phyloP scores from a whole-genome alignment of 1,140 invertebrate species.

The Aphelenchoides fujianensis region DNA sequence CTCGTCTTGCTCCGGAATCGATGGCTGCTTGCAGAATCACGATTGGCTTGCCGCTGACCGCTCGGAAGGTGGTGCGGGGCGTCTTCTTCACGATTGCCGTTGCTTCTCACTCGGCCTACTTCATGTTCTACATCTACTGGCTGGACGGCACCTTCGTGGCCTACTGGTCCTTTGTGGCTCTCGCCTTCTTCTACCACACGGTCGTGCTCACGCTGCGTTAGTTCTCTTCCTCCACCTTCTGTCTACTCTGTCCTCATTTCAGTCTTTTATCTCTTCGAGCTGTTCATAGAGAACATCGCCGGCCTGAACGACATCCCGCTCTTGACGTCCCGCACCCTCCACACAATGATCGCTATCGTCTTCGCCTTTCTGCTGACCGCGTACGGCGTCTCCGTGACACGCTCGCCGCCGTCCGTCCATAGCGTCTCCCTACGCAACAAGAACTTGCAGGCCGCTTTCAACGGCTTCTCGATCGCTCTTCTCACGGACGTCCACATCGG shows the following conservation, averaged over 20 bases:
- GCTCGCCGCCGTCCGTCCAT: constrained; percentile 23
- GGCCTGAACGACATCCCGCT: constrained; percentile 24
- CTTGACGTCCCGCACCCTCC: constrained; percentile 29
- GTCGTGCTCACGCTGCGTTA: constrained; percentile 27
- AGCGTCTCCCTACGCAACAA: constrained; percentile 5
- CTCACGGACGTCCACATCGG: constrained; percentile 53
- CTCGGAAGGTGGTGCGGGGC: not conserved
- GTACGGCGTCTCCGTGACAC: constrained; percentile 27
- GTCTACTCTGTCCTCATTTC: no score
- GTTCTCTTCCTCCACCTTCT: no score
- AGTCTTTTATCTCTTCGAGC: constrained; percentile 23
- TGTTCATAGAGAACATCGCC: not conserved
- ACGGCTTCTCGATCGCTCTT: constrained; percentile 48
- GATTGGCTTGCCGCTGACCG: not conserved
- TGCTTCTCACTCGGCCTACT: constrained; percentile 36
- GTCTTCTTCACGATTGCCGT: constrained; percentile 6
- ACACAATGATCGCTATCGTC: constrained; percentile 28
- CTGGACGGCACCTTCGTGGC: constrained; percentile 28
- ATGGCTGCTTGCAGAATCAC: not conserved
- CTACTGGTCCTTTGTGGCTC: constrained; percentile 29
- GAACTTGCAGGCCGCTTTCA: constrained; percentile 28
- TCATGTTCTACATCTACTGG: constrained; percentile 36
- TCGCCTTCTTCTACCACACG: constrained; percentile 36
- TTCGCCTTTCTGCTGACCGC: constrained; percentile 34
- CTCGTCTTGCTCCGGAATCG: not conserved